Percentiles rank a stretch among this genome's conserved stretches.
Conservation (phyloP, 2,888 invertebrate genomes). For the Spodoptera littoralis region DNA sequence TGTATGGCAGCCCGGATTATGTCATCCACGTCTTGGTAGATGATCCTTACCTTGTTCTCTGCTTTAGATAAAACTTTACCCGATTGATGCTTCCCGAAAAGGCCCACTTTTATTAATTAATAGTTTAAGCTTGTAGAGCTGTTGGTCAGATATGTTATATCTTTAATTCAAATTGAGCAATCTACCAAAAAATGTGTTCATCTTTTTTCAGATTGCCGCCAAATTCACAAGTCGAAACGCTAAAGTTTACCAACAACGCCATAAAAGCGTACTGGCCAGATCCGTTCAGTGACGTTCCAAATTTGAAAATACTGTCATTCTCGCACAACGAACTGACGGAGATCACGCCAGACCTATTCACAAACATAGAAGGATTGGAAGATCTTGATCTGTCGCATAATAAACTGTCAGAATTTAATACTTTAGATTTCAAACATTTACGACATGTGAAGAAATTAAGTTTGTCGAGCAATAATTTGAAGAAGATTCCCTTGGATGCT, state of each 20-base stretch:
- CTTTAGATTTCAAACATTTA: slow-evolving; percentile 77
- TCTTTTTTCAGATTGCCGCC: slow-evolving; percentile 80
- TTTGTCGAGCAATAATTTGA: slow-evolving; percentile 83
- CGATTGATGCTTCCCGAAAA: neutral
- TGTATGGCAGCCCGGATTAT: slow-evolving; percentile 10
- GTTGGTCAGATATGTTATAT: slow-evolving; percentile 30
- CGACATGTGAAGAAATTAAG: slow-evolving; percentile 76
- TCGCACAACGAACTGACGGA: slow-evolving; percentile 83
- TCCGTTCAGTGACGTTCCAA: slow-evolving; percentile 78
- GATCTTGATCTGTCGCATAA: slow-evolving; percentile 88
- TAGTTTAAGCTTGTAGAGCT: slow-evolving; percentile 23
- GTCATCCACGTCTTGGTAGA: slow-evolving; percentile 10
- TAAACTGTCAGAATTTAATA: slow-evolving; percentile 77
- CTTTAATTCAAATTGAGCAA: slow-evolving; percentile 3
- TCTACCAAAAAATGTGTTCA: slow-evolving; percentile 3
- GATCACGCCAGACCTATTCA: slow-evolving; percentile 83
- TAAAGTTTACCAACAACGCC: slow-evolving; percentile 80
- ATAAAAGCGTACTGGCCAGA: slow-evolving; percentile 84
- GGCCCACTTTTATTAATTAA: slow-evolving; percentile 11
- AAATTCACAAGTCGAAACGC: slow-evolving; percentile 78
- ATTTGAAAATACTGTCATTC: slow-evolving; percentile 81
- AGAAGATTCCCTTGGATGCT: slow-evolving; percentile 77
- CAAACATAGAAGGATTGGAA: slow-evolving; percentile 77
- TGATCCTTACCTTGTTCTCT: neutral
- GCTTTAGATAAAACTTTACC: neutral